phyloP scores from a whole-genome alignment of 2,797 vertebrate species.

The Sebastes kiyomatsui region DNA sequence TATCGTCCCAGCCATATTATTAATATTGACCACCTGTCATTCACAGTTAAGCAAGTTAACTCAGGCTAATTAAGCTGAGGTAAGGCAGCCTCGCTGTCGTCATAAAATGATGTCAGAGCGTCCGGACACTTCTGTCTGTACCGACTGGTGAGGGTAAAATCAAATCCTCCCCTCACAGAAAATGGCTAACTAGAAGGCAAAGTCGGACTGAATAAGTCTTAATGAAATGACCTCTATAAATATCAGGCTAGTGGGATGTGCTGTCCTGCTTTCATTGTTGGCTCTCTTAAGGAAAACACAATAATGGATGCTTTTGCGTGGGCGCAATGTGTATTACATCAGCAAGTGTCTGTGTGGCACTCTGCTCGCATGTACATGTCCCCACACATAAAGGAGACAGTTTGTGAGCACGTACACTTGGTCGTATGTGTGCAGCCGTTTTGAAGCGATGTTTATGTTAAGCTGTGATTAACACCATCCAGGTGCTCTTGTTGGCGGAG shows the following conservation, averaged over 20 bases:
- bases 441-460: conserved; percentile 89
- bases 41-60: neutral
- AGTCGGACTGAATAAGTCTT: conserved; percentile 7
- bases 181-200: neutral
- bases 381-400: conserved; percentile 33
- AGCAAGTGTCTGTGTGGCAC: conserved; percentile 40
- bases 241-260: neutral
- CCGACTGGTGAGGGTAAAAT: neutral
- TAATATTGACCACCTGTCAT: neutral
- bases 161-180: neutral
- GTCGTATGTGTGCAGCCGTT: conserved; percentile 54
- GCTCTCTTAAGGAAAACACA: conserved; percentile 5
- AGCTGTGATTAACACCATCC: conserved; percentile 93
- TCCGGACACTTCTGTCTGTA: neutral
- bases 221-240: conserved; percentile 8
- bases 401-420: conserved; percentile 33
- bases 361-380: conserved; percentile 31
- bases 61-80: neutral
- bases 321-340: conserved; percentile 40
- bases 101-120: neutral
- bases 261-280: neutral
- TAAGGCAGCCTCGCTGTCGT: neutral
- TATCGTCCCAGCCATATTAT: too few relatives aligned
- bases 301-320: conserved; percentile 24
- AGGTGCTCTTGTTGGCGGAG: conserved; percentile 91